phyloP scores from a whole-genome alignment of 2,888 invertebrate genomes.

The Microplitis manilae region DNA sequence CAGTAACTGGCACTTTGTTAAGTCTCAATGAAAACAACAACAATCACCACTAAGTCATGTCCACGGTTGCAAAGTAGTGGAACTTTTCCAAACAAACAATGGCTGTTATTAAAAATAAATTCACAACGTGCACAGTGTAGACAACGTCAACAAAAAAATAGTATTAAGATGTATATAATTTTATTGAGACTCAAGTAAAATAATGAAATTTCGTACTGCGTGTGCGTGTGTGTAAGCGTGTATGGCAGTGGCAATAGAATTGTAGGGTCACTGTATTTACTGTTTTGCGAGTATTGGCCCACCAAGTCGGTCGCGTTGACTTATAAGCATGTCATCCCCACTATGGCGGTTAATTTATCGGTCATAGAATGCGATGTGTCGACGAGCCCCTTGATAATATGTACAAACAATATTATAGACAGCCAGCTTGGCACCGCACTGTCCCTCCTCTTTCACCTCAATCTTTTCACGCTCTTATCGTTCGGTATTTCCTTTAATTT shows the following conservation, averaged over 20 bases:
- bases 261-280: slow-evolving; percentile 58
- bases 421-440: slow-evolving; percentile 70
- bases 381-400: slow-evolving; percentile 64
- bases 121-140: not conserved
- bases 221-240: too few species aligned
- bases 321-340: slow-evolving; percentile 70
- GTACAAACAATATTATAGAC: slow-evolving; percentile 40
- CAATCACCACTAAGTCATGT: slow-evolving; percentile 23
- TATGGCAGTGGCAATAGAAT: not conserved
- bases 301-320: slow-evolving; percentile 62
- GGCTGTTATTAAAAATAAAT: not conserved
- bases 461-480: slow-evolving; percentile 25
- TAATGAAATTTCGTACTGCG: too few species aligned
- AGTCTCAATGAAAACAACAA: not conserved
- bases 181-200: not conserved
- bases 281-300: slow-evolving; percentile 69
- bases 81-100: not conserved
- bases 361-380: slow-evolving; percentile 52
- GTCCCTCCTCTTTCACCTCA: slow-evolving; percentile 43
- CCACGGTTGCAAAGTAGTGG: not conserved
- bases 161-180: too few species aligned
- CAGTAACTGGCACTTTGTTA: slow-evolving; percentile 1
- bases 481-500: slow-evolving; percentile 20
- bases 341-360: slow-evolving; percentile 52
- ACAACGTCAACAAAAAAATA: too few species aligned